phyloP scores from a whole-genome alignment of 1,140 invertebrate species.

The Delia radicum region DNA sequence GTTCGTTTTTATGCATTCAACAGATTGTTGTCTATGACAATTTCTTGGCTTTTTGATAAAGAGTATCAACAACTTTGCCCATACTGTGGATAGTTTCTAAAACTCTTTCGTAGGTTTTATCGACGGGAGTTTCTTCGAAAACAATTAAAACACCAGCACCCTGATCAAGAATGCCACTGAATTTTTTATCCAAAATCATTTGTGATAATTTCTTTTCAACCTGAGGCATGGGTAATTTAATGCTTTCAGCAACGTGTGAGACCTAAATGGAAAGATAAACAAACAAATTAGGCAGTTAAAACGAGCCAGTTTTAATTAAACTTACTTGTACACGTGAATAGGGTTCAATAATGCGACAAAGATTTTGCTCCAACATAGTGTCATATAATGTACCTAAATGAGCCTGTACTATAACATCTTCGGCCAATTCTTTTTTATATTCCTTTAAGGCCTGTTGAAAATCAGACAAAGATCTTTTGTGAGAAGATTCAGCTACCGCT shows the following conservation, averaged over 20 bases:
- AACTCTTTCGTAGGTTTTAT: constrained; percentile 96
- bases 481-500: constrained; percentile 91
- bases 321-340: constrained; percentile 93
- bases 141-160: constrained; percentile 95
- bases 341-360: constrained; percentile 97
- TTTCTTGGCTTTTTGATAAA: constrained; percentile 98
- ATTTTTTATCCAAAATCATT: constrained; percentile 99
- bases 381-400: constrained; percentile 97
- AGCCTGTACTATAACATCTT: constrained; percentile 94
- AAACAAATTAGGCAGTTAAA: no score
- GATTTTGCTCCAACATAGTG: constrained; percentile 98
- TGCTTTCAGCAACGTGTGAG: constrained; percentile 78
- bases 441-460: constrained; percentile 86
- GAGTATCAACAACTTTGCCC: constrained; percentile 97
- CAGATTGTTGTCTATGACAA: constrained; percentile 73
- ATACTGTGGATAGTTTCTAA: constrained; percentile 97
- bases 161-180: constrained; percentile 96
- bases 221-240: constrained; percentile 83
- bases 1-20: not conserved
- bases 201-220: constrained; percentile 99
- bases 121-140: constrained; percentile 91
- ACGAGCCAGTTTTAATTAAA: not conserved
- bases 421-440: constrained; percentile 88
- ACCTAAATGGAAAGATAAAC: constrained; percentile 62
- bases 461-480: constrained; percentile 93